Conservation (phyloP, 2,797 vertebrate genomes). For the Pitangus sulphuratus region DNA sequence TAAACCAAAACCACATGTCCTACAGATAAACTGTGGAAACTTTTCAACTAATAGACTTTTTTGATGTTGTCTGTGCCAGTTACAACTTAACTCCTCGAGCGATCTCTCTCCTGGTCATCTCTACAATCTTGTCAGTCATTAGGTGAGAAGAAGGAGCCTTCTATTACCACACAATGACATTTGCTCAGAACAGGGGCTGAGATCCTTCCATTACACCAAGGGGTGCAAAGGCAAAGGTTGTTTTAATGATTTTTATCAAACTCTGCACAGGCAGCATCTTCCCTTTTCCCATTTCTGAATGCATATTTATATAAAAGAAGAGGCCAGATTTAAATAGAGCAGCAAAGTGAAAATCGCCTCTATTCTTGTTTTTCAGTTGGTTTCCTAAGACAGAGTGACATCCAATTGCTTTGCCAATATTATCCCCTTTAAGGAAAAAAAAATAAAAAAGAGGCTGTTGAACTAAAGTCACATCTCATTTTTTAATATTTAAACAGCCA, state of each 20-base stretch:
- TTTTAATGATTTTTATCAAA: neutral
- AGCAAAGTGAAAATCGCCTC: neutral
- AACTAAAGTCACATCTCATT: neutral
- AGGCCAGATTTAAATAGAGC: neutral
- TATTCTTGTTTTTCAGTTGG: neutral
- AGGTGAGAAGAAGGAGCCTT: neutral
- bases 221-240: neutral
- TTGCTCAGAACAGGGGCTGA: neutral
- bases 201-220: neutral
- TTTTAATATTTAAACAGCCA: neutral
- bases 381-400: neutral
- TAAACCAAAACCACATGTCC: slow-evolving; percentile 69
- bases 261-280: neutral
- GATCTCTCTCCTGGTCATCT: neutral
- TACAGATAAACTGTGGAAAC: slow-evolving; percentile 52
- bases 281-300: neutral
- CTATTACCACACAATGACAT: neutral
- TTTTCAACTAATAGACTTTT: slow-evolving; percentile 55
- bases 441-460: neutral
- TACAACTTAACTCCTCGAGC: slow-evolving; percentile 2
- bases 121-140: neutral
- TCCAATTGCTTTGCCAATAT: neutral
- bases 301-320: neutral
- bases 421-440: neutral
- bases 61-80: neutral